Conservation (phyloP, 2,888 invertebrate genomes). For the Cyclophora albipunctata region DNA sequence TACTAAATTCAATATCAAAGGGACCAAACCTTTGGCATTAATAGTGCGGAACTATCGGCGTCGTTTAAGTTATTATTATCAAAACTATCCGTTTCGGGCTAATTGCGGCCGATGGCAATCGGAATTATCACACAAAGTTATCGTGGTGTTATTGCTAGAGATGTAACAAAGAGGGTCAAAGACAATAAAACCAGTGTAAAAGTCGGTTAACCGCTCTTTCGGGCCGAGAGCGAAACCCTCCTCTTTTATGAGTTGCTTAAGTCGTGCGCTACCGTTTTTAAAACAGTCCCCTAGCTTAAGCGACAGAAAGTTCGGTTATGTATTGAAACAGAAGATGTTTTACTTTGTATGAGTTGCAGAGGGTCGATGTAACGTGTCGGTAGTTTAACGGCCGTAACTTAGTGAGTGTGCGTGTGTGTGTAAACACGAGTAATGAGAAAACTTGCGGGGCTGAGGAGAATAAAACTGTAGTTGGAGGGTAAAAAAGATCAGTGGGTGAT, state of each 20-base stretch:
- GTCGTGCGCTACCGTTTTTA: constrained; percentile 49
- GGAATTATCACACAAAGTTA: constrained; percentile 52
- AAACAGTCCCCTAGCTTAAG: constrained; percentile 39
- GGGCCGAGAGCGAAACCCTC: constrained; percentile 47
- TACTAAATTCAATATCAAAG: constrained; percentile 62
- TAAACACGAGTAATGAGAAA: constrained; percentile 68
- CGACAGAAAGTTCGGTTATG: constrained; percentile 37
- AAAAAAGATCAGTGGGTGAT: constrained; percentile 36
- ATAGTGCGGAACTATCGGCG: constrained; percentile 47
- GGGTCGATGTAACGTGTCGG: constrained; percentile 34
- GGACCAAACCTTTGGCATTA: constrained; percentile 50
- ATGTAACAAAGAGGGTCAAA: constrained; percentile 46
- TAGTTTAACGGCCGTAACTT: constrained; percentile 41
- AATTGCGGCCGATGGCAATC: constrained; percentile 49
- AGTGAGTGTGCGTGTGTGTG: constrained; percentile 45
- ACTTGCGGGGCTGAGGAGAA: constrained; percentile 52
- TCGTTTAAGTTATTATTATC: constrained; percentile 58
- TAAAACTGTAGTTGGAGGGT: constrained; percentile 31
- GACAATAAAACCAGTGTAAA: constrained; percentile 71
- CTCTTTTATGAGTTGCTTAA: constrained; percentile 60
- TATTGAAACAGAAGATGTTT: constrained; percentile 44
- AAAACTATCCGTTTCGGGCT: constrained; percentile 43
- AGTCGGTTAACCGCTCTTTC: constrained; percentile 59
- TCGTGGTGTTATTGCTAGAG: constrained; percentile 62
- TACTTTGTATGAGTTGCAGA: constrained; percentile 20